These are phyloP conservation scores for Saxicola maurus DNA, from an alignment of 2,797 vertebrate species.

Conservation along the genomic window DNA sequence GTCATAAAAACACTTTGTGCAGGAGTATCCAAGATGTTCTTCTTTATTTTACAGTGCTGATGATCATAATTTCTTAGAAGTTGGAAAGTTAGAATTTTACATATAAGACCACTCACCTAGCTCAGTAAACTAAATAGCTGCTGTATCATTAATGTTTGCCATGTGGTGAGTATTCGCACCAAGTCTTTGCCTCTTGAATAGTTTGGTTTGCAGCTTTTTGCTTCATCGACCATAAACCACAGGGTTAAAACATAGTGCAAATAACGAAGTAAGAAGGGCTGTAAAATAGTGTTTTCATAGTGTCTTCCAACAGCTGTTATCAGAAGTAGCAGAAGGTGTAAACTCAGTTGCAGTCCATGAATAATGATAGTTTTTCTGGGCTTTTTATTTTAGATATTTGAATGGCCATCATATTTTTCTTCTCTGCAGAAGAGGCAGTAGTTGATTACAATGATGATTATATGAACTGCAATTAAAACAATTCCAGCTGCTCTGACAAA, in stretches of 20 bases:
- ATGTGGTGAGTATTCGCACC: neutral
- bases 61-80: neutral
- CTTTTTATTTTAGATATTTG: slow-evolving; percentile 64
- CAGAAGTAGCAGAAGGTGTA: slow-evolving; percentile 64
- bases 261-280: slow-evolving; percentile 61
- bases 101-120: neutral
- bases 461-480: slow-evolving; percentile 43
- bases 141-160: neutral
- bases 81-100: neutral
- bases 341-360: slow-evolving; percentile 61
- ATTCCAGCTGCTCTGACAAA: slow-evolving; percentile 40
- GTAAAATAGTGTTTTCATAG: neutral
- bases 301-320: slow-evolving; percentile 51
- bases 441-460: slow-evolving; percentile 39
- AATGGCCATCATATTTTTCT: slow-evolving; percentile 60
- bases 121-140: neutral
- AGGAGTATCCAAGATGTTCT: neutral
- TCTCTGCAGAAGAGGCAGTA: slow-evolving; percentile 63
- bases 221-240: slow-evolving; percentile 69
- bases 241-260: slow-evolving; percentile 65
- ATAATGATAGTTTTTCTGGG: slow-evolving; percentile 61
- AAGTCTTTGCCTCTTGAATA: neutral
- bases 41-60: neutral
- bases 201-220: slow-evolving; percentile 46
- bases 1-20: neutral